Percentiles rank a stretch among this genome's conserved stretches.
phyloP scores from a whole-genome alignment of 2,797 vertebrate species.

The Melanotaenia maccullochi region DNA sequence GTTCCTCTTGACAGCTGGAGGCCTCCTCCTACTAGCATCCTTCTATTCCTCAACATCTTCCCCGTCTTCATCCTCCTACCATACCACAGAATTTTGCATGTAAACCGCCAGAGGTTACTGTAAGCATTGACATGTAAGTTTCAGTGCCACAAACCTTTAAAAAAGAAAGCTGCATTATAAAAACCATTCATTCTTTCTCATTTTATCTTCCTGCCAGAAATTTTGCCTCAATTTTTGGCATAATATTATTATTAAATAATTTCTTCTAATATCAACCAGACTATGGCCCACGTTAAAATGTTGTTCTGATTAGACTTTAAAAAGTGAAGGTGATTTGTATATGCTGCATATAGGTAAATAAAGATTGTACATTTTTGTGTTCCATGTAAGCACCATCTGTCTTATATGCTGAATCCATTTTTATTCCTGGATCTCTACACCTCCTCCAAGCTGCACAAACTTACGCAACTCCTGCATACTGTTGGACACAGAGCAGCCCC shows the following conservation, averaged over 20 bases:
- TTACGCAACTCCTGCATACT: slow-evolving; percentile 44
- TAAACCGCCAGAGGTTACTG: slow-evolving; percentile 3
- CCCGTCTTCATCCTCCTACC: neutral
- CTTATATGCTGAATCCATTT: slow-evolving; percentile 4
- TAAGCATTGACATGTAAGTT: neutral
- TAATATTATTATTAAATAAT: neutral
- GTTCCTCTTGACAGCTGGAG: slow-evolving; percentile 16
- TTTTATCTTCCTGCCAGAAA: neutral
- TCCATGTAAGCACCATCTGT: neutral
- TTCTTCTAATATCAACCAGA: neutral
- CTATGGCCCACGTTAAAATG: neutral
- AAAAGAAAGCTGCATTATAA: neutral
- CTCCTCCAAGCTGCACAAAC: slow-evolving; percentile 17
- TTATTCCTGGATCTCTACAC: slow-evolving; percentile 42
- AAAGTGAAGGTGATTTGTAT: neutral
- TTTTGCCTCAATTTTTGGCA: neutral
- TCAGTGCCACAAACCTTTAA: neutral
- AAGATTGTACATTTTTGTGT: neutral
- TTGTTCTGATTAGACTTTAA: neutral
- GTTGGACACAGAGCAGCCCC: slow-evolving; percentile 16
- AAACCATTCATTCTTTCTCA: no score
- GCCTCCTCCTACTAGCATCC: slow-evolving; percentile 26
- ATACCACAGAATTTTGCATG: neutral
- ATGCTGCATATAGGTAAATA: neutral
- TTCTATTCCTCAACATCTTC: slow-evolving; percentile 16